phyloP scores from a whole-genome alignment of 2,797 vertebrate genomes.

The Capromys pilorides region DNA sequence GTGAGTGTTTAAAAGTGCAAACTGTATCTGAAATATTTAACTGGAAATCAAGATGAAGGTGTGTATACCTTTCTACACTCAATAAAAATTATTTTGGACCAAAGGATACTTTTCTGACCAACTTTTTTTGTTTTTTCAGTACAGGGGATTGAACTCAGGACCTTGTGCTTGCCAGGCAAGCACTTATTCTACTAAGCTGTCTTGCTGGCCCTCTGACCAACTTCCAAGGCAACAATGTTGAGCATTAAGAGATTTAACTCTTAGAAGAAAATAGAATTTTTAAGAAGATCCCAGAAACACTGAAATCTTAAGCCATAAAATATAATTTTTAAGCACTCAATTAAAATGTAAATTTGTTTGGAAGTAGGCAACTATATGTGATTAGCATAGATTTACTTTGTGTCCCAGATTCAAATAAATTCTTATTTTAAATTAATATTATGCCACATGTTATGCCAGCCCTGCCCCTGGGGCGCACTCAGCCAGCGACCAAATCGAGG shows the following conservation, averaged over 20 bases:
- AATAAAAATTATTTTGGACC: background rate
- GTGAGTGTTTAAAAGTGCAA: background rate
- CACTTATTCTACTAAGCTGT: no score
- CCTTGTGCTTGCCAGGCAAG: no score
- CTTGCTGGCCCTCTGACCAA: background rate
- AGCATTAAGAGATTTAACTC: background rate
- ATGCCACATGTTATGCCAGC: background rate
- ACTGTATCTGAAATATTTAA: background rate
- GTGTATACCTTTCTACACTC: background rate
- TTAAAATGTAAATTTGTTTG: background rate
- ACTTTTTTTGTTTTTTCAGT: no score
- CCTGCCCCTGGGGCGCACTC: no score
- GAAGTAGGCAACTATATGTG: background rate
- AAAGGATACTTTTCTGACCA: conserved; percentile 35
- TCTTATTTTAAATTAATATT: conserved; percentile 50
- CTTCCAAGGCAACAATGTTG: conserved; percentile 7
- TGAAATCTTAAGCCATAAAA: background rate
- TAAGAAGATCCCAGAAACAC: background rate
- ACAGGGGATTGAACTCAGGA: no score
- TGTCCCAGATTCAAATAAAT: conserved; percentile 14
- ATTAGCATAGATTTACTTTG: background rate
- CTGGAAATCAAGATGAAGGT: background rate
- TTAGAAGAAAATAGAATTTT: conserved; percentile 48
- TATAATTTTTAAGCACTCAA: conserved; percentile 11
- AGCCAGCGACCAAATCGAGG: no score